phyloP scores from a whole-genome alignment of 30 jellyfish, hydroid and myxozoan species.

The Aurelia aurita complex sp. Pacific region DNA sequence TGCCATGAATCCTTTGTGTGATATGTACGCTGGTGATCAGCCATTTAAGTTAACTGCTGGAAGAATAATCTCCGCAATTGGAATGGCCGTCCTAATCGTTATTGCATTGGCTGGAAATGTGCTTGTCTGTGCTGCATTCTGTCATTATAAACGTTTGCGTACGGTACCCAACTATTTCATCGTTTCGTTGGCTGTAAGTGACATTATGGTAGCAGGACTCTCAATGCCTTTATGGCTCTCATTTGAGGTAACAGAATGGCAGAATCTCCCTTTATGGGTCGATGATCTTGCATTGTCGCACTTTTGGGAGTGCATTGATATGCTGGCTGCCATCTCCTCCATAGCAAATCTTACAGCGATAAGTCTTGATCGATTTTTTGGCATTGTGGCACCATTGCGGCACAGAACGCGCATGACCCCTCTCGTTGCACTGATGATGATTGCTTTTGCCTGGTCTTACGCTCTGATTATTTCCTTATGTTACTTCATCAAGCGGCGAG shows the following conservation, averaged over 20 bases:
- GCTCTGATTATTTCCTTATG: slow-evolving; percentile 53
- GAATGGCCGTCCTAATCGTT: slow-evolving; percentile 67
- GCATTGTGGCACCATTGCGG: slow-evolving; percentile 84
- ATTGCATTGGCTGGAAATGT: slow-evolving; percentile 82
- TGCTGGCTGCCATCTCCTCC: slow-evolving; percentile 86
- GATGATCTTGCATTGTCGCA: slow-evolving; percentile 4
- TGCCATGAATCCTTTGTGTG: slow-evolving; percentile 17
- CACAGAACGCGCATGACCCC: slow-evolving; percentile 91
- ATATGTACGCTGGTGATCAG: background rate
- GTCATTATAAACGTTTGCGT: slow-evolving; percentile 75
- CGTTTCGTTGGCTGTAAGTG: slow-evolving; percentile 89
- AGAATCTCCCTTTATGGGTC: slow-evolving; percentile 45
- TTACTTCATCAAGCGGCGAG: slow-evolving; percentile 11
- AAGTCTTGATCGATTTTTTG: slow-evolving; percentile 90
- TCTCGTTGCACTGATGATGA: slow-evolving; percentile 42
- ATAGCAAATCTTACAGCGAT: slow-evolving; percentile 87
- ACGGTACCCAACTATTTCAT: slow-evolving; percentile 79
- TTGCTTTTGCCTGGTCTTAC: slow-evolving; percentile 81
- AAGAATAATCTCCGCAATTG: slow-evolving; percentile 65
- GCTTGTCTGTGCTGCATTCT: slow-evolving; percentile 91
- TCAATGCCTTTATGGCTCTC: slow-evolving; percentile 98
- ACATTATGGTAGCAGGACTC: slow-evolving; percentile 79
- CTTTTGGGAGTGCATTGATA: slow-evolving; percentile 76
- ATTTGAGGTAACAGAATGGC: slow-evolving; percentile 66
- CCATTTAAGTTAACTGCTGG: slow-evolving; percentile 59